Conservation (phyloP, 2,888 invertebrate species). For the Tipula vernalis region DNA sequence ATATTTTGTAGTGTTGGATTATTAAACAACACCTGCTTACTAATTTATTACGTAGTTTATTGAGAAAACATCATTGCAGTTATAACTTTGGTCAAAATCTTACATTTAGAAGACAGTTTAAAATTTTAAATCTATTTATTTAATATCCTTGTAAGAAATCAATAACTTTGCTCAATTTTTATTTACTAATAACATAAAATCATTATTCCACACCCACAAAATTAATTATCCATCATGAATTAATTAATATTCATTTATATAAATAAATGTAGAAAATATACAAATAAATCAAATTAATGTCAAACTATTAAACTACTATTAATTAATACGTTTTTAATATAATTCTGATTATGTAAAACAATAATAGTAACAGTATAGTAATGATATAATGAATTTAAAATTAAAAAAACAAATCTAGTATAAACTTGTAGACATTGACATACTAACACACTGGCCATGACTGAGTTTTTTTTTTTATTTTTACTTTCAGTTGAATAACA, state of each 20-base stretch:
- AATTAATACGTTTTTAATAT: not conserved
- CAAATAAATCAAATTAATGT: not conserved
- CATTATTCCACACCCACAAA: no score
- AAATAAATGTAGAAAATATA: not conserved
- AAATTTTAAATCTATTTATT: no score
- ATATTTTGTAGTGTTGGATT: no score
- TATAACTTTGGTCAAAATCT: no score
- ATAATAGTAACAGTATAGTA: not conserved
- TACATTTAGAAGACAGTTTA: no score
- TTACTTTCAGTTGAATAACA: slow-evolving; percentile 9
- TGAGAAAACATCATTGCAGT: no score
- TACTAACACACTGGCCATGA: slow-evolving; percentile 16
- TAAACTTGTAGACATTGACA: slow-evolving; percentile 16
- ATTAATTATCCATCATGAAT: not conserved
- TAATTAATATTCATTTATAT: not conserved
- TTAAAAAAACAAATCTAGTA: not conserved
- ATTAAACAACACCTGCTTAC: no score
- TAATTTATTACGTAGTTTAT: no score
- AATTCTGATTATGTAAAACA: not conserved
- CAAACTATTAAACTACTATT: not conserved
- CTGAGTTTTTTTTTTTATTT: slow-evolving; percentile 14
- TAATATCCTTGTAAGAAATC: no score
- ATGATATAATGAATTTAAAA: not conserved
- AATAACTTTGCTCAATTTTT: no score
- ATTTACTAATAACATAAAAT: no score